A percentile compares a stretch with the other conserved stretches of the same genome.
phyloP scores from a whole-genome alignment of 2,888 invertebrate species.

The Phania funesta region DNA sequence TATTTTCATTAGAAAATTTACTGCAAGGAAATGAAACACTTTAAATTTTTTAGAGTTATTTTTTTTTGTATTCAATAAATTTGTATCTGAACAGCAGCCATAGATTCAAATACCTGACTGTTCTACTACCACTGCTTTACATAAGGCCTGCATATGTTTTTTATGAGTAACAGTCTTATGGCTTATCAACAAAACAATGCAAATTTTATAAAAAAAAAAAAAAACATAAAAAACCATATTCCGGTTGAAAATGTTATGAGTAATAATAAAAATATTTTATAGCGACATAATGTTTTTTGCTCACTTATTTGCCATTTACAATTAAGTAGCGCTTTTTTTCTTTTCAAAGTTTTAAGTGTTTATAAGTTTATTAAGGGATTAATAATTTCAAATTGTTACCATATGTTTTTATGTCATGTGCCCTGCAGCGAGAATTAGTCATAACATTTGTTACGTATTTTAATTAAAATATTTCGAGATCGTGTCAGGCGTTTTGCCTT shows the following conservation, averaged over 20 bases:
- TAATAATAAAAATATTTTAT: slow-evolving; percentile 31
- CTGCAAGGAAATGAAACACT: too few relatives aligned
- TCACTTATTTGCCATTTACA: not conserved
- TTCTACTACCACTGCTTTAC: not conserved
- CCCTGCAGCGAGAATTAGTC: not conserved
- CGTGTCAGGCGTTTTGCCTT: too few relatives aligned
- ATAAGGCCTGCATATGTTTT: slow-evolving; percentile 32
- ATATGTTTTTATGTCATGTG: not conserved
- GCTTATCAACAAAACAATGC: not conserved
- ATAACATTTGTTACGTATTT: too few relatives aligned
- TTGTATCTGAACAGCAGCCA: not conserved
- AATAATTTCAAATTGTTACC: not conserved
- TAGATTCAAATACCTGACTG: not conserved
- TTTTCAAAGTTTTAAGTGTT: slow-evolving; percentile 1
- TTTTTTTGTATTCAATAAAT: not conserved
- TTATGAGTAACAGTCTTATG: slow-evolving; percentile 33
- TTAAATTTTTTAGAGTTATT: too few relatives aligned
- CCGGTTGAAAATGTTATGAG: too few relatives aligned
- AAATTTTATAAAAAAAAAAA: too few relatives aligned
- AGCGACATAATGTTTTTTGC: not conserved
- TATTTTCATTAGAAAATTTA: too few relatives aligned
- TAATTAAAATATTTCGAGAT: too few relatives aligned
- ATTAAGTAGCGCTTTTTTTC: not conserved
- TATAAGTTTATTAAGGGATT: slow-evolving; percentile 13
- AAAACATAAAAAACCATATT: too few relatives aligned